Base-by-base conservation (phyloP, 2,113 vertebrate species). In the Bostrychus sinensis region DNA sequence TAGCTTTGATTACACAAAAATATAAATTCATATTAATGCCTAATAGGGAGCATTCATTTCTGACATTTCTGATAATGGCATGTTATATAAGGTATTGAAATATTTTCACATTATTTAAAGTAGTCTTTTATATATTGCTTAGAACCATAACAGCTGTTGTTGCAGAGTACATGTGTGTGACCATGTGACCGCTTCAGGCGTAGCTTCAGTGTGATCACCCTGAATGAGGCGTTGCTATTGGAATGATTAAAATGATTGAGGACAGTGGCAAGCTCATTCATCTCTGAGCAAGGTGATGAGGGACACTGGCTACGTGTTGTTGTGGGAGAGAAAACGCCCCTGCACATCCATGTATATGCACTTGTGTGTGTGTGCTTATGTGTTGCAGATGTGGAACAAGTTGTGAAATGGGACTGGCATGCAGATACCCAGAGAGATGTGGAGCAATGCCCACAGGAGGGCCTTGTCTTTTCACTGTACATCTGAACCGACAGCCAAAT, bases 211-310 rank as follows among this genome's bases (percentile, higher is more conserved):
- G 82, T 59, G 77, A 88, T 85, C 76, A 77, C 82, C 25, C 32
- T 75, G 86, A 88, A 89, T 78, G 70, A 84, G 85, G 81, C 84
- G 57, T 88, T 90, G 90, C 85, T 80, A 80, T 69, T 80, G 79
- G 82, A 85, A 88, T 92, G 89, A 92, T 92, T 92, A 90, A 88
- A 91, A 91, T 89, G 90, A 92, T 92, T 81, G 88, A 91, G 87
- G 86, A 89, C 83, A 86, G 70, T 68, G 58, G 84, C 63, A 25
- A 89, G 84, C 78, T 75, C 82, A 90, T 91, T 90, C 86, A 89
- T 92, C 89, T 90, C 77, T 81, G 73, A 89, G 89, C 89, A 91
- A 91, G 91, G 90, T 91, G 91, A 91, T 75, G 82, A 79, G 78
- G 86, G 84, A 86, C 84, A 70, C 14, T 76, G 62, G 58, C 53